Conservation (phyloP, 1,140 invertebrate species). For the Drosophila navojoa region DNA sequence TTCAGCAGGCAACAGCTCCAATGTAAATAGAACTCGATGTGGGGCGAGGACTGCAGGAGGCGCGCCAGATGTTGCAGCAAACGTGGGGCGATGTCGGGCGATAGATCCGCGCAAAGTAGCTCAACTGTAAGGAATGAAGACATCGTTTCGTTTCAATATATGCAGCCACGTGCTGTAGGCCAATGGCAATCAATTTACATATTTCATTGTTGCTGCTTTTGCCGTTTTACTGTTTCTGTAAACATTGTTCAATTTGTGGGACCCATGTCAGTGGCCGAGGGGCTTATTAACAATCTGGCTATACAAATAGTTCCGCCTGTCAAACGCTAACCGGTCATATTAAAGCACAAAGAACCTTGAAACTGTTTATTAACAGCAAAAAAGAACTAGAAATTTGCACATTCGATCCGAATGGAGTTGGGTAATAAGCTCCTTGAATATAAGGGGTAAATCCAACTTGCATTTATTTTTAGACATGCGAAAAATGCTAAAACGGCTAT, state of each 20-base stretch:
- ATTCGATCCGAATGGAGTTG: constrained; percentile 71
- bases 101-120: constrained; percentile 88
- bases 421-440: constrained; percentile 49
- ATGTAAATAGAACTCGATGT: constrained; percentile 94
- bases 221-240: background rate
- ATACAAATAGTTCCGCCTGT: constrained; percentile 4
- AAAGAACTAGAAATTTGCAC: constrained; percentile 65
- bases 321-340: constrained; percentile 22
- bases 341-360: constrained; percentile 64
- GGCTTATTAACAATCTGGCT: constrained; percentile 60
- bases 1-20: constrained; percentile 91
- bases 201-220: no score
- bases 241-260: constrained; percentile 3
- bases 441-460: constrained; percentile 26
- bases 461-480: constrained; percentile 62
- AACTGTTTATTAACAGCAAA: constrained; percentile 76
- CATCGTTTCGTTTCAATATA: constrained; percentile 25
- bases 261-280: constrained; percentile 1
- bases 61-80: constrained; percentile 89
- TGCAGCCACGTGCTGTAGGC: constrained; percentile 56
- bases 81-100: constrained; percentile 90
- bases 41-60: constrained; percentile 90
- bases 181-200: constrained; percentile 44
- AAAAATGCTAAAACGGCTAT: constrained; percentile 25
- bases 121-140: constrained; percentile 87